Evolutionary conservation across 2,888 invertebrate species (phyloP), one percentile per base, ranked within the genome.

Genomic region (Aproaerema taeniolella): DNA sequence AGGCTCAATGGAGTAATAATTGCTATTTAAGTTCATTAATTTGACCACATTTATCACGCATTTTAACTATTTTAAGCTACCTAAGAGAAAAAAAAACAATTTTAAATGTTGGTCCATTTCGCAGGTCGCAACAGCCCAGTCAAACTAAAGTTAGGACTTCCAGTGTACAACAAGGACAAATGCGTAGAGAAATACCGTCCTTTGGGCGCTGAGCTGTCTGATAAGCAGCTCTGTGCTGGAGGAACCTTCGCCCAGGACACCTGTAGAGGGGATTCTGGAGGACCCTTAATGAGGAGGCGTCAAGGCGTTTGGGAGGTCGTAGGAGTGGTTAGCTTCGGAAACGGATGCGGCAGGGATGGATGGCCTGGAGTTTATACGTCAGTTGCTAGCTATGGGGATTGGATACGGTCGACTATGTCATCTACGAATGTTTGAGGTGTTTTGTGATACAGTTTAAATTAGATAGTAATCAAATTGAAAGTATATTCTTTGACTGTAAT

Each of bases 181-280:
- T 93, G 93, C 55, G 57, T 65, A 1, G 61, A 63, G 25, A 86
- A 89, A 32, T 89, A 91, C 53, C 64, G 67, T 8, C 53, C 63
- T 0, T 67, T 88, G 3, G 83, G 82, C 0, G 86, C 90, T 0
- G 59, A 63, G 1, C 61, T 91, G 17, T 81, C 80, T 0, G 73
- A 87, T 0, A 86, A 79, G 11, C 92, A 92, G 55, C 58, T 93
- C 1, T 94, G 93, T 56, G 93, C 92, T 7, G 94, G 94, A 2
- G 92, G 94, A 0, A 83, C 86, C 25, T 87, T 78, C 39, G 88
- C 89, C 2, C 88, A 91, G 54, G 94, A 94, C 57, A 91, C 93
- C 0, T 95, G 94, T 55, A 87, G 70, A 10, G 94, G 94, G 0
- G 94, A 94, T 53, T 93, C 93, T 0, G 94, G 94, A 0, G 93